Conservation (phyloP, 1,140 invertebrate genomes). For the Pantala flavescens region DNA sequence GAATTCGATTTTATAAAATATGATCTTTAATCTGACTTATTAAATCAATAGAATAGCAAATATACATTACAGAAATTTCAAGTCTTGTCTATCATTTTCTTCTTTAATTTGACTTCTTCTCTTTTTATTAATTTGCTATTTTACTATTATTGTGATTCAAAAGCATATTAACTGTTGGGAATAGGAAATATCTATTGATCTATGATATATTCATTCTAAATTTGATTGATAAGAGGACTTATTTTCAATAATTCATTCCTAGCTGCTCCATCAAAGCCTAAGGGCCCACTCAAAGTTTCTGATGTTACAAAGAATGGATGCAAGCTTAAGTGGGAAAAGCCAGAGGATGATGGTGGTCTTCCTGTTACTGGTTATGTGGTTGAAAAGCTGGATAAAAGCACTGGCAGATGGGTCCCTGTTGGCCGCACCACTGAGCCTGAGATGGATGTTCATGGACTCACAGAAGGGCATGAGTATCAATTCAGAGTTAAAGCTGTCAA, state of each 20-base stretch:
- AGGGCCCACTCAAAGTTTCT: constrained; percentile 83
- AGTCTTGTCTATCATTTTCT: too few species aligned
- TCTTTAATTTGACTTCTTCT: too few species aligned
- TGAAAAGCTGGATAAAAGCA: constrained; percentile 90
- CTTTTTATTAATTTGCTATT: too few species aligned
- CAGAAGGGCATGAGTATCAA: constrained; percentile 90
- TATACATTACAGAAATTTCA: too few species aligned
- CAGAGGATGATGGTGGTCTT: constrained; percentile 95
- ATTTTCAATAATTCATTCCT: constrained; percentile 8
- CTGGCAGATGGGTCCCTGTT: constrained; percentile 87
- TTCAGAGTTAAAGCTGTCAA: constrained; percentile 97
- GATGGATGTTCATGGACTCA: constrained; percentile 82
- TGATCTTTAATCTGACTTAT: too few species aligned
- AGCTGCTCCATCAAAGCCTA: constrained; percentile 70
- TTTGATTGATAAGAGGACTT: too few species aligned
- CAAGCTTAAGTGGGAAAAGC: constrained; percentile 93
- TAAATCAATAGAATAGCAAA: too few species aligned
- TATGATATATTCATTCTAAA: too few species aligned
- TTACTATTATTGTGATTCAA: too few species aligned
- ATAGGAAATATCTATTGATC: too few species aligned
- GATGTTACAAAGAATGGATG: constrained; percentile 87
- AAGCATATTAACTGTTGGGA: too few species aligned
- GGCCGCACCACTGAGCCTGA: constrained; percentile 73
- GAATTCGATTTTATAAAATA: too few species aligned
- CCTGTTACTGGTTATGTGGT: constrained; percentile 93